Evolutionary conservation across 2,113 vertebrate species (phyloP), one percentile per base, ranked within the genome.

Genomic region (Cnemophilus loriae): DNA sequence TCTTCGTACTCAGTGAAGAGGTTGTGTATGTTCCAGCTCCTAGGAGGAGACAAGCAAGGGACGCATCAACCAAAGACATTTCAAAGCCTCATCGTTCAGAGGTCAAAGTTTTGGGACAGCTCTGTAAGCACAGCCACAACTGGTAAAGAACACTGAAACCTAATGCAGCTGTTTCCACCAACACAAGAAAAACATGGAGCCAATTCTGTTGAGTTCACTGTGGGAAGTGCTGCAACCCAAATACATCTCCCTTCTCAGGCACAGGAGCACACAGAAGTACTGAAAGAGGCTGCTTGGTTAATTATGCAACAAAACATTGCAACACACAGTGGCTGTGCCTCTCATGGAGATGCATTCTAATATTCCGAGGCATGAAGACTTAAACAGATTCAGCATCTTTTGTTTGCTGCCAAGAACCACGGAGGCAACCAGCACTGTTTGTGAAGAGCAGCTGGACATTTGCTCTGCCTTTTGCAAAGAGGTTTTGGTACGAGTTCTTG

Each of bases 21-120:
- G 99, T 99, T 53, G 99, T 99, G 39, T 99, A 99, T 55, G 99
- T 99, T 77, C 98, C 99, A 91, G 99, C 98, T 90, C 98, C 99
- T 99, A 97, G n/a, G 44, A 65, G 35, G 44, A 78, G 44, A 91
- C 84, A 93, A 94, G 35, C 49, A 94, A 55, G 14, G 10, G 5
- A 78, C 14, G 27, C 9, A 82, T 69, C 30, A 57, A 16, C 9
- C 35, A 35, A 27, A 76, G 30, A 16, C 56, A 80, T 61, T 80
- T 46, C 59, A 80, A 85, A 80, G 39, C 30, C 23, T 78, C 61
- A 67, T 23, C 27, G 28, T 41, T n/a, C 52, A 56, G 33, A 11
- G 24, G 44, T 71, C 59, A 24, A 47, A 42, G 37, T 71, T 80
- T 60, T 75, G 41, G 53, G 32, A 56, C 41, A 84, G 75, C 21